Conservation (phyloP, 2,113 vertebrate genomes). For the Phaetusa simplex region DNA sequence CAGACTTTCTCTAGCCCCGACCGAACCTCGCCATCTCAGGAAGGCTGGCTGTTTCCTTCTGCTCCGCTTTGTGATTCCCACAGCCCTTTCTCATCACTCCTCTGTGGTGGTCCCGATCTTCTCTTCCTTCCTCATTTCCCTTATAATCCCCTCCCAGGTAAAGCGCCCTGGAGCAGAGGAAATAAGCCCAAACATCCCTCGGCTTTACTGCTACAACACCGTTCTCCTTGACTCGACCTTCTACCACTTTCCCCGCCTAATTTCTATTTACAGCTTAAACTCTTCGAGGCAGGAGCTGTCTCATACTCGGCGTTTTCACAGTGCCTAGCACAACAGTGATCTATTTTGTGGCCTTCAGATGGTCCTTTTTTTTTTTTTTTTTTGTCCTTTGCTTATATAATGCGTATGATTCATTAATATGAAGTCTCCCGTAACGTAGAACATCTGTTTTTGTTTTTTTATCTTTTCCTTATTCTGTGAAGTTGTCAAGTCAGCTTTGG, state of each 20-base stretch:
- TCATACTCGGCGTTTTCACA: fast-evolving
- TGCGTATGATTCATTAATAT: neutral
- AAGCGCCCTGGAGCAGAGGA: neutral
- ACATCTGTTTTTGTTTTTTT: neutral
- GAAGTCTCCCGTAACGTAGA: neutral
- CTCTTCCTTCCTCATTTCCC: neutral
- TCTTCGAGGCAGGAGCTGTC: neutral
- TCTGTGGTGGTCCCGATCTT: neutral
- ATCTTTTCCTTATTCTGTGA: neutral
- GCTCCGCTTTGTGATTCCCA: neutral
- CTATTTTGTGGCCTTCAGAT: neutral
- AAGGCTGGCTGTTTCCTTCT: neutral
- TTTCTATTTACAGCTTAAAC: neutral
- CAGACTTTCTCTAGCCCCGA: neutral
- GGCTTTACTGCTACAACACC: neutral
- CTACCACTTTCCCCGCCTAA: no score
- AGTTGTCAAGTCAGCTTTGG: slow-evolving; percentile 9
- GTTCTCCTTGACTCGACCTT: neutral
- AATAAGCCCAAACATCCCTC: fast-evolving
- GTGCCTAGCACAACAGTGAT: neutral
- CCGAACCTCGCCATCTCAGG: neutral
- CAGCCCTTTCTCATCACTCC: neutral
- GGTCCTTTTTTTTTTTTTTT: neutral
- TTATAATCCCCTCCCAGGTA: neutral
- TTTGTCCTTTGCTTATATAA: neutral